Evolutionary conservation across 2,888 invertebrate species (phyloP), one percentile per base, ranked within the genome.

Genomic region (Belgica antarctica): DNA sequence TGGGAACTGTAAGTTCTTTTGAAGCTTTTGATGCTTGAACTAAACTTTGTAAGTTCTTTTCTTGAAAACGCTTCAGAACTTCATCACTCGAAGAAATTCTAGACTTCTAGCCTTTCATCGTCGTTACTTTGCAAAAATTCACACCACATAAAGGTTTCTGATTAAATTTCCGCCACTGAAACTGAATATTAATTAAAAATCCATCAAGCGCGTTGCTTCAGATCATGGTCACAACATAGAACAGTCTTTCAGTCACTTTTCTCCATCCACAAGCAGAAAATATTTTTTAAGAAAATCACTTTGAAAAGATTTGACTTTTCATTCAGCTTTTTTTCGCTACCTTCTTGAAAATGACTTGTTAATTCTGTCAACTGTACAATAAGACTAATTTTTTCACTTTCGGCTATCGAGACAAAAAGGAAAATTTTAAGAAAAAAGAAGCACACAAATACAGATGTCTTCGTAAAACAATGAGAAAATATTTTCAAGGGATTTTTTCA

Each of bases 321-420:
- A n/a, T n/a, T n/a, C n/a, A n/a, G n/a, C n/a, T n/a, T n/a, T n/a
- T 19, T 36, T 10, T 24, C 27, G 34, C 31, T 69, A 59, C 59
- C 70, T 69, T 57, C 36, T 61, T 15, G 52, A 68, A 69, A 69
- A 61, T 41, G 47, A 61, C 52, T 70, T 70, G 61, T 70, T 70
- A 70, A 61, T 70, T 41, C 68, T 68, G 57, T 68, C 61, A 52
- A 70, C 70, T 47, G 28, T 70, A 61, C 70, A 47, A 61, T 61
- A 70, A 70, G 70, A 70, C 70, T 70, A 70, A 70, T 34, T 70
- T 68, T 28, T 25, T 41, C 41, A 19, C 47, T 68, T 31, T 31
- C n/a, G 57, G 52, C 57, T 68, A 68, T 68, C 46, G 52, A 68
- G 65, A 65, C 27, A 46, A 34, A 66, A 12, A 66, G 34, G 28